Percentiles rank a stretch among this genome's conserved stretches.
Evolutionary conservation across 2,797 vertebrate species (phyloP).

Genomic region (Hydrocynus forskahlii): DNA sequence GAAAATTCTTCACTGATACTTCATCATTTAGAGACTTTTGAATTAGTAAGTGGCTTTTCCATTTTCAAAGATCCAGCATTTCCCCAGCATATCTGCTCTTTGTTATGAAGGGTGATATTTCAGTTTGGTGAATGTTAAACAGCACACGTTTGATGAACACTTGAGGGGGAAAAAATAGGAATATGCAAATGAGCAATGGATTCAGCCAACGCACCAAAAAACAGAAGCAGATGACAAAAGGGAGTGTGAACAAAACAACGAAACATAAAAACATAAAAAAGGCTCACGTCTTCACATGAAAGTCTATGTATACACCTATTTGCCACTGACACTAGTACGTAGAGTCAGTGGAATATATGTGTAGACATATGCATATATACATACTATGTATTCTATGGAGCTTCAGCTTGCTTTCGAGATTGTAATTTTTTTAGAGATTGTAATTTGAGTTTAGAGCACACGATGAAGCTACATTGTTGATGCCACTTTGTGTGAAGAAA

Average conservation of each 20-base stretch:
- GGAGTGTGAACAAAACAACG: slow-evolving; percentile 20
- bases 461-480: background rate
- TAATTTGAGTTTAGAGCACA: too few relatives aligned
- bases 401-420: too few relatives aligned
- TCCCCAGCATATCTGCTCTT: slow-evolving; percentile 34
- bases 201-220: slow-evolving; percentile 36
- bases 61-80: slow-evolving; percentile 30
- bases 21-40: slow-evolving; percentile 34
- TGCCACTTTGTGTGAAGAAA: background rate
- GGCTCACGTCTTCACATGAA: background rate
- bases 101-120: slow-evolving; percentile 49
- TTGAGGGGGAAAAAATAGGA: slow-evolving; percentile 49
- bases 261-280: slow-evolving; percentile 35
- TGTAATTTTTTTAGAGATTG: too few relatives aligned
- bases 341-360: too few relatives aligned
- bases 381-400: too few relatives aligned
- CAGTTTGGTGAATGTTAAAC: slow-evolving; percentile 52
- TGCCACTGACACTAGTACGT: too few relatives aligned
- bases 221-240: slow-evolving; percentile 40
- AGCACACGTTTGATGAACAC: slow-evolving; percentile 49
- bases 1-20: background rate
- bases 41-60: slow-evolving; percentile 23
- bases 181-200: slow-evolving; percentile 54
- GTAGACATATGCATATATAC: too few relatives aligned
- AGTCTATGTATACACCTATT: too few relatives aligned